Conservation (phyloP, 2,888 invertebrate genomes). For the Sericinus montela region DNA sequence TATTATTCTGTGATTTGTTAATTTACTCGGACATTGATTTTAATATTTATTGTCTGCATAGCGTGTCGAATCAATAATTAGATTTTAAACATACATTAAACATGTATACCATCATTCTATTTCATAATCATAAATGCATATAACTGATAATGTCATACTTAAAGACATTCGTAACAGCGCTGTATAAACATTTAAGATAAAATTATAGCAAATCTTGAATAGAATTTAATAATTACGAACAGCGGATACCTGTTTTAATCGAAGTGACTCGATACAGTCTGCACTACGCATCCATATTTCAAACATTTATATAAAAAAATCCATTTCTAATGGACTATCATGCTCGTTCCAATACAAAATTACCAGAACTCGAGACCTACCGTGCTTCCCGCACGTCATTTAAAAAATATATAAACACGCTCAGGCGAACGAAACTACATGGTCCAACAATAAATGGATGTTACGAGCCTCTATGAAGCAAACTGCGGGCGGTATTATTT, state of each 20-base stretch:
- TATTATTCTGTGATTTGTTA: too few species aligned
- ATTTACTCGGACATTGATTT: neutral
- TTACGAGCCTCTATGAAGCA: slow-evolving; percentile 36
- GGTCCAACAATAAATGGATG: slow-evolving; percentile 50
- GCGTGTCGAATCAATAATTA: slow-evolving; percentile 2
- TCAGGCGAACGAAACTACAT: slow-evolving; percentile 38
- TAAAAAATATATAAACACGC: slow-evolving; percentile 30
- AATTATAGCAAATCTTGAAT: slow-evolving; percentile 6
- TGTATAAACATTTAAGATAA: slow-evolving; percentile 1
- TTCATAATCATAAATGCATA: slow-evolving; percentile 5
- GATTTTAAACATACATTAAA: neutral
- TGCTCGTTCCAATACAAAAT: slow-evolving; percentile 42
- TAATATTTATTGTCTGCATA: neutral
- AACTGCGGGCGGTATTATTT: slow-evolving; percentile 72
- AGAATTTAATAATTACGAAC: slow-evolving; percentile 10
- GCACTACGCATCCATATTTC: slow-evolving; percentile 46
- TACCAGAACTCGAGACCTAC: slow-evolving; percentile 33
- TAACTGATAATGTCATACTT: neutral
- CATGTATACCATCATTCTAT: neutral
- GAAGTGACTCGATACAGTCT: slow-evolving; percentile 34
- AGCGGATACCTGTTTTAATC: slow-evolving; percentile 19
- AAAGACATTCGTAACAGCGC: slow-evolving; percentile 4
- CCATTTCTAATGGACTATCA: slow-evolving; percentile 49
- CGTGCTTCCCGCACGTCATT: slow-evolving; percentile 23
- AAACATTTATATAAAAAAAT: slow-evolving; percentile 46